These are phyloP conservation scores for Manis pentadactyla DNA, from an alignment of 2,797 vertebrate species.

Conservation along the genomic window DNA sequence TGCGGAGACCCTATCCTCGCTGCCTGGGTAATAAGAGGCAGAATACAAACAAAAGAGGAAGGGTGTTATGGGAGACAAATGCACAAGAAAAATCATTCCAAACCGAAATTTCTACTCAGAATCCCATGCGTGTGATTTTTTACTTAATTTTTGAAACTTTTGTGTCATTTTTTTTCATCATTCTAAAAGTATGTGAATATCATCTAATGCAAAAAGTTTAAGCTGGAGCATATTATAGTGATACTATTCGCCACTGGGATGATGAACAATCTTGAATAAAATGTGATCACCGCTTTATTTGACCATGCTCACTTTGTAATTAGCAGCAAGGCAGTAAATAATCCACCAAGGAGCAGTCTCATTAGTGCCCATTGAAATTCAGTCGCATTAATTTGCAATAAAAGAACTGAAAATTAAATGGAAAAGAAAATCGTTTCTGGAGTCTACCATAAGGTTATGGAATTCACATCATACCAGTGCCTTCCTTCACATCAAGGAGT, in stretches of 20 bases:
- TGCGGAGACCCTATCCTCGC: not conserved
- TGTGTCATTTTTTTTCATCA: not conserved
- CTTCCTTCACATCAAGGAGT: not conserved
- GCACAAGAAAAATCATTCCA: not conserved
- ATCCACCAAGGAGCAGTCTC: constrained; percentile 67
- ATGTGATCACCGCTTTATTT: constrained; percentile 51
- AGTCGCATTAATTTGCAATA: constrained; percentile 75
- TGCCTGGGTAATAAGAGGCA: not conserved
- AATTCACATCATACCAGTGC: constrained; percentile 21
- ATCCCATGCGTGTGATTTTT: not conserved
- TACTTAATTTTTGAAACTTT: constrained; percentile 17
- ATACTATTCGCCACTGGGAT: constrained; percentile 31
- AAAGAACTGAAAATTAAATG: constrained; percentile 80
- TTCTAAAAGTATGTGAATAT: constrained; percentile 35
- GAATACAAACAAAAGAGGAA: constrained; percentile 16
- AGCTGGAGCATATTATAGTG: not conserved
- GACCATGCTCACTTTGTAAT: constrained; percentile 74
- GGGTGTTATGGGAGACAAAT: not conserved
- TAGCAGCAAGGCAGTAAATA: constrained; percentile 77
- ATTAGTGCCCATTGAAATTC: constrained; percentile 75
- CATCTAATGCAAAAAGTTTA: constrained; percentile 59
- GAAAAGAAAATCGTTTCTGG: constrained; percentile 70
- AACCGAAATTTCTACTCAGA: constrained; percentile 21
- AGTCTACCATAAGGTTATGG: constrained; percentile 71
- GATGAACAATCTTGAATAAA: constrained; percentile 73